Percentiles rank a stretch among this genome's conserved stretches.
Conservation (phyloP, 2,797 vertebrate genomes). For the Crax fasciolata region DNA sequence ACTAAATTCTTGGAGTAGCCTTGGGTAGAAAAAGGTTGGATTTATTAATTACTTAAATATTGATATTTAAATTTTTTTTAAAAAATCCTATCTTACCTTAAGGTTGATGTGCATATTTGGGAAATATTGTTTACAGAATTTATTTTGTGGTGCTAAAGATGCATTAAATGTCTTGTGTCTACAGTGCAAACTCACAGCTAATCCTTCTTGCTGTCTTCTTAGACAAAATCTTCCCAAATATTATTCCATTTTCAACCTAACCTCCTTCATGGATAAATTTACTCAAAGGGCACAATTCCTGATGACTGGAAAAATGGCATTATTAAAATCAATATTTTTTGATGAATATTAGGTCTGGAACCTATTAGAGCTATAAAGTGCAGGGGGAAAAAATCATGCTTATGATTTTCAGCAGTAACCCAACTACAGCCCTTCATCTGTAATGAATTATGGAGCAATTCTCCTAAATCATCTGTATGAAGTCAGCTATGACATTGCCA, state of each 20-base stretch:
- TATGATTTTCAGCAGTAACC: slow-evolving; percentile 32
- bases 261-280: slow-evolving; percentile 34
- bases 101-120: not conserved
- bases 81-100: not conserved
- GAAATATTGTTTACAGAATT: not conserved
- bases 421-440: slow-evolving; percentile 24
- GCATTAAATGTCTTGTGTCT: not conserved
- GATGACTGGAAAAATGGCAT: slow-evolving; percentile 44
- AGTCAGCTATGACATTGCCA: slow-evolving; percentile 62
- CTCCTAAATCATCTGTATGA: slow-evolving; percentile 63
- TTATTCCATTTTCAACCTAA: not conserved
- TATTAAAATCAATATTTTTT: slow-evolving; percentile 65
- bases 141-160: not conserved
- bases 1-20: not conserved
- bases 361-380: slow-evolving; percentile 1
- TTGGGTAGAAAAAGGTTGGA: not conserved
- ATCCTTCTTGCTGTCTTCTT: not conserved
- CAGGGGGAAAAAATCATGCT: not conserved
- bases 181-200: not conserved
- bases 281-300: slow-evolving; percentile 61
- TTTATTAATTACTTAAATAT: not conserved
- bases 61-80: too few species aligned
- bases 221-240: not conserved
- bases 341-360: slow-evolving; percentile 55
- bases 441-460: slow-evolving; percentile 63